These are phyloP conservation scores for Coptodon bakossiorum DNA, from an alignment of 2,113 vertebrate species.

Conservation along the genomic window DNA sequence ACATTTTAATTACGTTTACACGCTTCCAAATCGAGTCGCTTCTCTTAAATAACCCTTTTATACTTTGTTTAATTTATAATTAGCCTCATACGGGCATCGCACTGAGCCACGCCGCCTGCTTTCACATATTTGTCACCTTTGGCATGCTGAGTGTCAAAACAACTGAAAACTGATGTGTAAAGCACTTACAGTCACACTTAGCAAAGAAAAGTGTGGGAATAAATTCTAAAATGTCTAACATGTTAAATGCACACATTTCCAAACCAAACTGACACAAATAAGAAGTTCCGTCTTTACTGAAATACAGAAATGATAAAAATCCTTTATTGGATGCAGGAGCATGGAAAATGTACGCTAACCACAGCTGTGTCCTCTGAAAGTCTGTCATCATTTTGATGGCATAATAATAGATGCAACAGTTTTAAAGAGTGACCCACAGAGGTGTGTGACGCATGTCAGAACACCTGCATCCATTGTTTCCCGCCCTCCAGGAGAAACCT, in stretches of 20 bases:
- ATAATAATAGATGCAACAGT: not conserved
- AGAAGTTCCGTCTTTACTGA: not conserved
- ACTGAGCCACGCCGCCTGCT: not conserved
- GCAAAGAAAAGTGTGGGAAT: not conserved
- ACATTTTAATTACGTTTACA: not conserved
- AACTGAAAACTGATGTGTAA: not conserved
- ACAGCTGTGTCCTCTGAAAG: not conserved
- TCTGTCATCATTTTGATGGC: not conserved
- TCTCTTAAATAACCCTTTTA: not conserved
- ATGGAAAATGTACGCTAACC: accelerated
- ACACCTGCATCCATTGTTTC: not conserved
- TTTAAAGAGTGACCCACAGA: not conserved
- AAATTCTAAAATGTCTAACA: not conserved
- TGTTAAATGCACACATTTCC: not conserved
- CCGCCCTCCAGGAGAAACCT: not conserved
- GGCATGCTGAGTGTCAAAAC: not conserved
- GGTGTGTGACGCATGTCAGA: not conserved
- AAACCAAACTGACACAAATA: not conserved
- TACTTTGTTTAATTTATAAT: not conserved
- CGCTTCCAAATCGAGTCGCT: not conserved
- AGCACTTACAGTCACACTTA: not conserved
- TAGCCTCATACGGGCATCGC: not conserved
- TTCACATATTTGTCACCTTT: not conserved
- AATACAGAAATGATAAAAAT: not conserved
- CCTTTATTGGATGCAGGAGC: not conserved